Evolutionary conservation across 53 echinoderm and acorn worm genomes (phyloP), one percentile per base, ranked within the genome.

Genomic region (Holothuria leucospilota): DNA sequence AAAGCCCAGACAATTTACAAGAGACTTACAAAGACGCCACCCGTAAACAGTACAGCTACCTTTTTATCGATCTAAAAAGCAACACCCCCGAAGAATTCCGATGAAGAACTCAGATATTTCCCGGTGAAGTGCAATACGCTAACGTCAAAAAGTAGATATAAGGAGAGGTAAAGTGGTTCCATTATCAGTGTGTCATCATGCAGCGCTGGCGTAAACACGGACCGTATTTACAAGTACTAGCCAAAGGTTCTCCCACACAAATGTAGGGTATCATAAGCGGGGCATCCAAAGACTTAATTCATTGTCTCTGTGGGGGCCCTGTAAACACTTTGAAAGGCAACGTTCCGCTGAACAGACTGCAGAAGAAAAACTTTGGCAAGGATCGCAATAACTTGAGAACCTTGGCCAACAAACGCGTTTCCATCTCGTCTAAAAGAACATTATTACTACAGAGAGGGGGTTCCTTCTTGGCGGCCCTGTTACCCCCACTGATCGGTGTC

Each of bases 41-140:
- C 13, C 20, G 29, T 28, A 13, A 68, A 13, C 87, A 89, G 16
- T 92, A 89, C 63, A 84, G 87, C 1, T 92, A 94, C 20, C 90
- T 95, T 46, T 69, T 92, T 41, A 74, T 94, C 3, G 92, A 94
- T 65, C 68, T 92, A 16, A 94, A 94, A 81, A 89, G 92, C 0
- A 65, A 85, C 58, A 94, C 94, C 28, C 58, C n/a, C 15, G 94
- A 94, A 39, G 27, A 72, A 39, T 30, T 92, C 20, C 51, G 92
- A 2, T 59, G 92, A 42, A 59, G 88, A 20, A 81, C 90, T 3
- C 73, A 90, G 21, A 92, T 34, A 2, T 34, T 34, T 34, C 3
- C 34, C 3, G 3, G 3, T 34, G 3, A 34, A 34, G 1, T n/a
- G 3, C 34, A 34, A 34, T 34, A 34, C 34, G 34, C 34, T 34